Evolutionary conservation across 2,888 invertebrate genomes (phyloP).

Genomic region (Antitype chi): DNA sequence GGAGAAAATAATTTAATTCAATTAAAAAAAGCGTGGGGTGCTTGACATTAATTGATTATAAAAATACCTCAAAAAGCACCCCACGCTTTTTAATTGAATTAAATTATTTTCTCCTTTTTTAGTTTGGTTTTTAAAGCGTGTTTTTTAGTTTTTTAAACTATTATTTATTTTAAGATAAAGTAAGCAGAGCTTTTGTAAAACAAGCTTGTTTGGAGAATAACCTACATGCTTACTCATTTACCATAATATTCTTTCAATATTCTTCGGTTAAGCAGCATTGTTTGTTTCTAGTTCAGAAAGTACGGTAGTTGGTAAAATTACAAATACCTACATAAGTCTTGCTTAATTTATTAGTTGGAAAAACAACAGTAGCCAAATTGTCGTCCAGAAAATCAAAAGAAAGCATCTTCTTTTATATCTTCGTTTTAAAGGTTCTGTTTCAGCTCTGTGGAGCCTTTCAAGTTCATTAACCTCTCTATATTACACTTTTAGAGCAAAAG

Average conservation of each 20-base stretch:
- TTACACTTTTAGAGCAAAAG: slow-evolving; percentile 5
- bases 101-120: no score
- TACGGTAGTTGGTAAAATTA: neutral
- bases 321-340: neutral
- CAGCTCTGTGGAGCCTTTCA: neutral
- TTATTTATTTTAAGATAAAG: neutral
- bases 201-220: no score
- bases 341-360: neutral
- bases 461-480: slow-evolving; percentile 25
- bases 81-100: no score
- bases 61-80: no score
- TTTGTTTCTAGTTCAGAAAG: neutral
- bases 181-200: neutral
- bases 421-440: neutral
- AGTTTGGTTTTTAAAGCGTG: no score
- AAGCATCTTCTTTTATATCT: neutral
- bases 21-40: no score
- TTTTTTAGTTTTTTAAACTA: no score
- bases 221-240: neutral
- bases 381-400: neutral
- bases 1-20: no score
- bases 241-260: neutral
- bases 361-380: neutral
- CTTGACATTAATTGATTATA: no score
- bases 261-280: neutral